Conservation (phyloP, 1,140 invertebrate species). For the Listronotus oregonensis region DNA sequence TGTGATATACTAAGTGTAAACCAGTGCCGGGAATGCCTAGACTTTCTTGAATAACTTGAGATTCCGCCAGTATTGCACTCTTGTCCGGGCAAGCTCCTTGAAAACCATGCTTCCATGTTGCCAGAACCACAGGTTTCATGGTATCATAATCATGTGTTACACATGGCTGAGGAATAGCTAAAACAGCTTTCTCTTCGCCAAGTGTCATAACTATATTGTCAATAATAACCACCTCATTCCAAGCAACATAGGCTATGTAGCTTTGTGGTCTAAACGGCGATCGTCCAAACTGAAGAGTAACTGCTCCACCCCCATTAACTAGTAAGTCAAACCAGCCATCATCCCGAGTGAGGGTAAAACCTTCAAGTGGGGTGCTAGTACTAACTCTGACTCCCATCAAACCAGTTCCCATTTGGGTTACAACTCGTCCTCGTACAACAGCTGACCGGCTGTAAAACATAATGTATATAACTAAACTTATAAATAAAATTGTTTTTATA, state of each 20-base stretch:
- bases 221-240: slow-evolving; percentile 96
- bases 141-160: slow-evolving; percentile 88
- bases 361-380: slow-evolving; percentile 85
- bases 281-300: slow-evolving; percentile 91
- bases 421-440: slow-evolving; percentile 91
- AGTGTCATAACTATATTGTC: slow-evolving; percentile 85
- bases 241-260: slow-evolving; percentile 92
- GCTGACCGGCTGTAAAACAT: slow-evolving; percentile 82
- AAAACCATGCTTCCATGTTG: slow-evolving; percentile 96
- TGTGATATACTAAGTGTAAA: slow-evolving; percentile 93
- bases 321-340: slow-evolving; percentile 95
- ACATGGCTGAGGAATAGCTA: slow-evolving; percentile 74
- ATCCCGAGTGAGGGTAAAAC: slow-evolving; percentile 90
- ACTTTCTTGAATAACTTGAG: slow-evolving; percentile 94
- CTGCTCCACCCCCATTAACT: slow-evolving; percentile 95
- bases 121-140: slow-evolving; percentile 92
- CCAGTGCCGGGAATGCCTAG: slow-evolving; percentile 91
- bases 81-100: slow-evolving; percentile 93
- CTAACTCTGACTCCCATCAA: slow-evolving; percentile 93
- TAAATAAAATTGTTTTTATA: too few relatives aligned
- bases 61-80: slow-evolving; percentile 90
- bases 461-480: background rate
- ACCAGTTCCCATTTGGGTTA: slow-evolving; percentile 87
- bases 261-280: slow-evolving; percentile 88
- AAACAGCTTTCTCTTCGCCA: slow-evolving; percentile 72